A percentile compares a stretch with the other conserved stretches of the same genome.
These are phyloP conservation scores for Echinometra lucunter DNA, from an alignment of 53 echinoderm and acorn worm genomes.

Conservation along the genomic window DNA sequence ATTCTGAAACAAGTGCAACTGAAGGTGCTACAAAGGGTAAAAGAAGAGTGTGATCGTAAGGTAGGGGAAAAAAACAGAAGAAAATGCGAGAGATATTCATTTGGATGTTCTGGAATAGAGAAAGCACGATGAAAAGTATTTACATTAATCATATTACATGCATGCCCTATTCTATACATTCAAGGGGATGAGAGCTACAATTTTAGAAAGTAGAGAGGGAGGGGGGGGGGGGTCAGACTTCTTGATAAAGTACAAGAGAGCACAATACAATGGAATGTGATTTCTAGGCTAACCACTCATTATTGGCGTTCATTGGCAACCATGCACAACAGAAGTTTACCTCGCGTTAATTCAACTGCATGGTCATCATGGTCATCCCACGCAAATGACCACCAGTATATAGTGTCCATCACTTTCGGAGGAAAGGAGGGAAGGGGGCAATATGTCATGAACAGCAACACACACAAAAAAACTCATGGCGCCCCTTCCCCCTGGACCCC, in stretches of 20 bases:
- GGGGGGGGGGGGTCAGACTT: too few species aligned
- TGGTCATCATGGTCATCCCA: conserved; percentile 13
- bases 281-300: background rate
- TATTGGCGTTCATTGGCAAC: background rate
- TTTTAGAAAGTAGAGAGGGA: too few species aligned
- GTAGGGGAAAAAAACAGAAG: background rate
- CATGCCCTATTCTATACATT: too few species aligned
- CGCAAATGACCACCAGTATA: background rate
- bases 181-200: too few species aligned
- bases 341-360: conserved; percentile 1
- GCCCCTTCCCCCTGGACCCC: too few species aligned
- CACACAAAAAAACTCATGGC: too few species aligned
- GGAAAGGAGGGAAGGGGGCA: background rate
- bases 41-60: too few species aligned
- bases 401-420: background rate
- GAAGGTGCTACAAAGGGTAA: background rate
- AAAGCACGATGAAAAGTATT: too few species aligned
- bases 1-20: too few species aligned
- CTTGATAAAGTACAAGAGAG: background rate
- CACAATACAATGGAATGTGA: background rate
- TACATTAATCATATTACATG: too few species aligned
- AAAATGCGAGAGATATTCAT: background rate
- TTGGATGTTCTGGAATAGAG: too few species aligned
- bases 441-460: too few species aligned
- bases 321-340: background rate